Conservation (phyloP, 2,113 vertebrate genomes). For the Amphiprion ocellaris region DNA sequence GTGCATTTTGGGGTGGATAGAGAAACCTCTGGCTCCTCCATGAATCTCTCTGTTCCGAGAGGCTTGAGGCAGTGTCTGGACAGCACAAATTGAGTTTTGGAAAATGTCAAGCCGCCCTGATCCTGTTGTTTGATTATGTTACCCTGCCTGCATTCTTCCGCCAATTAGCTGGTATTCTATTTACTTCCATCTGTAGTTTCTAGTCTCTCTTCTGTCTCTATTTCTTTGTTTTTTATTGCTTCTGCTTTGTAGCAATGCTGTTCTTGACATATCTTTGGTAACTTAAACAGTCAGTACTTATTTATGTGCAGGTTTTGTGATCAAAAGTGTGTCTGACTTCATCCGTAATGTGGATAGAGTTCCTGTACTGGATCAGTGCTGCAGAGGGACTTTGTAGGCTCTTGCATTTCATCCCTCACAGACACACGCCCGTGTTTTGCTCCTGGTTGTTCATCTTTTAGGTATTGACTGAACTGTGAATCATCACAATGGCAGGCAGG, state of each 20-base stretch:
- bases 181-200: constrained; percentile 14
- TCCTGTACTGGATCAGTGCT: not conserved
- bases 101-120: constrained; percentile 71
- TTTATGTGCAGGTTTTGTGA: not conserved
- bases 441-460: constrained; percentile 4
- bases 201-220: not conserved
- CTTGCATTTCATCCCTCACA: constrained; percentile 1
- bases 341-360: not conserved
- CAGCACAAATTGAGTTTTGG: constrained; percentile 73
- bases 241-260: constrained; percentile 8
- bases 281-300: not conserved
- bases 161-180: constrained; percentile 55
- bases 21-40: constrained; percentile 18
- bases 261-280: not conserved
- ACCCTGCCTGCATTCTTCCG: constrained; percentile 60
- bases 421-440: not conserved
- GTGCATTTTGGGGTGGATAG: not conserved
- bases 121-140: constrained; percentile 64
- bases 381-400: not conserved
- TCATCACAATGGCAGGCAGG: constrained; percentile 45
- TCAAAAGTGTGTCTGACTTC: not conserved
- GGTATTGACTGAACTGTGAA: constrained; percentile 41
- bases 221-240: not conserved
- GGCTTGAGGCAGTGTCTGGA: constrained; percentile 49
- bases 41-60: constrained; percentile 47